These are phyloP conservation scores for Dendrophyllia cribrosa DNA, from an alignment of 64 coral and sea anemone genomes.

Conservation along the genomic window DNA sequence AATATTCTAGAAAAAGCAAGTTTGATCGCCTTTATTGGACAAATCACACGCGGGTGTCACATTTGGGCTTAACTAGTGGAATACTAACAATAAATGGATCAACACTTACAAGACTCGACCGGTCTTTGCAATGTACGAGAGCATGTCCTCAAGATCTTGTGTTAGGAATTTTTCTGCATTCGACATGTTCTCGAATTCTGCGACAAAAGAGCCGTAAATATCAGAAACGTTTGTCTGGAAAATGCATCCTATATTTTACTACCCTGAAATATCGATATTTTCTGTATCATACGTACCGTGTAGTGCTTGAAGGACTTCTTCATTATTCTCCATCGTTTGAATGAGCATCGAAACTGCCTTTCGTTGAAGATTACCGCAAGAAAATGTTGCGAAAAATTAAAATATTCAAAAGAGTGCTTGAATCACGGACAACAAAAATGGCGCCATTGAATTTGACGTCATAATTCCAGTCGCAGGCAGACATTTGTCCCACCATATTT, in stretches of 20 bases:
- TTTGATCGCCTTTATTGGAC: background rate
- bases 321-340: conserved; percentile 91
- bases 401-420: conserved; percentile 50
- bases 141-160: conserved; percentile 91
- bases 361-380: background rate
- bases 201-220: conserved; percentile 59
- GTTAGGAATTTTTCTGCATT: conserved; percentile 87
- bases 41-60: no score
- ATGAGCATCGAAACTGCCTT: conserved; percentile 46
- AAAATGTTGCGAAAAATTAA: conserved; percentile 57
- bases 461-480: conserved; percentile 60
- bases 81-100: background rate
- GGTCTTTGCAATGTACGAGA: conserved; percentile 92
- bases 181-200: conserved; percentile 98
- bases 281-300: conserved; percentile 67
- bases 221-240: conserved; percentile 13
- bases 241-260: background rate
- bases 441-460: conserved; percentile 98
- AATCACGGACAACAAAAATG: conserved; percentile 92
- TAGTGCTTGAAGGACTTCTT: conserved; percentile 88
- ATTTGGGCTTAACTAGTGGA: no score
- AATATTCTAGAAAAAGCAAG: background rate
- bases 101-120: conserved; percentile 89
- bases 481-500: conserved; percentile 23
- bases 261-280: background rate